Evolutionary conservation across 2,797 vertebrate species (phyloP).

Genomic region (Synanceia verrucosa): DNA sequence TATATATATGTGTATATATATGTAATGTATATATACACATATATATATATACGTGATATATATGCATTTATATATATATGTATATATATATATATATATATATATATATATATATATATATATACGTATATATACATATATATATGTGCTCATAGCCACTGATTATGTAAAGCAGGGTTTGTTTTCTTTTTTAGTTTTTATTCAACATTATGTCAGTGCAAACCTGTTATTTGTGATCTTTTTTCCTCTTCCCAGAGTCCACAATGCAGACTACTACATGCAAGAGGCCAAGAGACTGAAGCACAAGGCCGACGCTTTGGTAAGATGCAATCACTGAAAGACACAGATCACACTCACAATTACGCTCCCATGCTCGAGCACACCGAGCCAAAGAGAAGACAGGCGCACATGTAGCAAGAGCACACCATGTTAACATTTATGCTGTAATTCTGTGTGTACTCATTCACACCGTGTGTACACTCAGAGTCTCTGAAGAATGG

Average conservation of each 20-base stretch:
- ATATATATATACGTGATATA: no score
- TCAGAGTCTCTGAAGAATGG: slow-evolving; percentile 33
- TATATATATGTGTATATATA: no score
- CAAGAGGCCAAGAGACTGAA: slow-evolving; percentile 98
- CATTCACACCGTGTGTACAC: not conserved
- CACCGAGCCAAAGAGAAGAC: slow-evolving; percentile 1
- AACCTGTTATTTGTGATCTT: slow-evolving; percentile 7
- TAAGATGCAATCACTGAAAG: slow-evolving; percentile 67
- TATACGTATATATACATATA: no score
- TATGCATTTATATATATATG: no score
- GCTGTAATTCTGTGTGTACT: slow-evolving; percentile 23
- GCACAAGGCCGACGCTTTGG: slow-evolving; percentile 97
- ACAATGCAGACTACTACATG: slow-evolving; percentile 97
- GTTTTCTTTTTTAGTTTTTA: slow-evolving; percentile 8
- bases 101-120: no score
- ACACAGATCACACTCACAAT: slow-evolving; percentile 3
- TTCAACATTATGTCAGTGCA: slow-evolving; percentile 24
- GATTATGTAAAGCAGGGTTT: slow-evolving; percentile 54
- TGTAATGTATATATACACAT: no score
- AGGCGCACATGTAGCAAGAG: not conserved
- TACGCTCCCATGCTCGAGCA: not conserved
- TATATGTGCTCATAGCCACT: no score
- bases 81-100: no score
- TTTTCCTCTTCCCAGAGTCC: slow-evolving; percentile 82
- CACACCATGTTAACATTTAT: slow-evolving; percentile 31